phyloP scores from a whole-genome alignment of 2,113 vertebrate genomes.

The Alosa alosa region DNA sequence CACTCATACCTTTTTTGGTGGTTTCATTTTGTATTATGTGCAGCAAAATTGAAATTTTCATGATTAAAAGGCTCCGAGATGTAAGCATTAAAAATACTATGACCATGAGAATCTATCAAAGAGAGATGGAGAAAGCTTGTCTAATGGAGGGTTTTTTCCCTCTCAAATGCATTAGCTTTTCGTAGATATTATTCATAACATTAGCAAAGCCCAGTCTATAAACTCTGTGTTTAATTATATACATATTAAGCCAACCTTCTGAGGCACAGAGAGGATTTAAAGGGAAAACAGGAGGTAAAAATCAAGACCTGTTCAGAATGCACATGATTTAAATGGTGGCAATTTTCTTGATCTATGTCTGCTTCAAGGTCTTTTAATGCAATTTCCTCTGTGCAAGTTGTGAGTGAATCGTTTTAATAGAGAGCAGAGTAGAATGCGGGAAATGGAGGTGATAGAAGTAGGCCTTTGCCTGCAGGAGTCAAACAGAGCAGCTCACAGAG shows the following conservation, averaged over 20 bases:
- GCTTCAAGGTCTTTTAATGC: slow-evolving; percentile 50
- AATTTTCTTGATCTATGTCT: slow-evolving; percentile 52
- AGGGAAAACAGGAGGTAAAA: slow-evolving; percentile 36
- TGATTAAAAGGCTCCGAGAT: neutral
- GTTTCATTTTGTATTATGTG: neutral
- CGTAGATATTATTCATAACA: slow-evolving; percentile 47
- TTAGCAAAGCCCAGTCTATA: slow-evolving; percentile 32
- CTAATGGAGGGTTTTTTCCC: slow-evolving; percentile 29
- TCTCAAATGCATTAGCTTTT: slow-evolving; percentile 42
- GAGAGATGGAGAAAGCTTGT: slow-evolving; percentile 28
- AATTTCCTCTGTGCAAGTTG: slow-evolving; percentile 48
- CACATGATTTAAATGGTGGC: slow-evolving; percentile 52
- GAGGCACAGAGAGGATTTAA: slow-evolving; percentile 42
- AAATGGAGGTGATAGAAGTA: slow-evolving; percentile 46
- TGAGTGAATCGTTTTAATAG: slow-evolving; percentile 48
- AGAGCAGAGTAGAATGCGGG: slow-evolving; percentile 43
- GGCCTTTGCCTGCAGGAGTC: slow-evolving; percentile 46
- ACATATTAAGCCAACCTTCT: slow-evolving; percentile 35
- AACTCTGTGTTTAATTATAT: slow-evolving; percentile 36
- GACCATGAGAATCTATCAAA: neutral
- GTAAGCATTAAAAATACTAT: neutral
- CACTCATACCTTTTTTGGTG: neutral
- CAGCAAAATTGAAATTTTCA: neutral
- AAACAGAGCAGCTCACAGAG: slow-evolving; percentile 40
- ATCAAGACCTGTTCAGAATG: slow-evolving; percentile 41